Conservation (phyloP, 2,113 vertebrate species). For the Tetrao urogallus region DNA sequence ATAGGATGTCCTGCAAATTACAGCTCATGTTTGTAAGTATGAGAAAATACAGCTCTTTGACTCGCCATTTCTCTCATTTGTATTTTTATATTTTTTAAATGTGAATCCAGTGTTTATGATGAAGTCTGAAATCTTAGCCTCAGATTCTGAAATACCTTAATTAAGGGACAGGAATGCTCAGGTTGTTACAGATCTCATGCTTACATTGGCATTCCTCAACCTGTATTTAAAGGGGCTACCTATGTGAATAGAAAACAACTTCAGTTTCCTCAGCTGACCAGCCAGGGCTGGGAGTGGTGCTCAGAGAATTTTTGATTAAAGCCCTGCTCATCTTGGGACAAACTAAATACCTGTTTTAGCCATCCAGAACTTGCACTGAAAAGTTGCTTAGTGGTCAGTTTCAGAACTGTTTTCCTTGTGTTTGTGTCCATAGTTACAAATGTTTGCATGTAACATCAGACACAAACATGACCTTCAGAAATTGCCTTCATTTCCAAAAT, state of each 20-base stretch:
- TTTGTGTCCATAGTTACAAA: neutral
- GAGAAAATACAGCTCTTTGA: neutral
- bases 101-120: neutral
- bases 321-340: neutral
- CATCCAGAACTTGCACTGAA: neutral
- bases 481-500: conserved; percentile 40
- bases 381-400: neutral
- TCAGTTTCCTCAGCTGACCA: neutral
- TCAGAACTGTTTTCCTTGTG: neutral
- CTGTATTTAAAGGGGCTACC: neutral
- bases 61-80: neutral
- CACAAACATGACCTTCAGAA: conserved; percentile 4
- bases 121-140: neutral
- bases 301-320: neutral
- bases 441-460: conserved; percentile 1
- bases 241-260: neutral
- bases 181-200: neutral
- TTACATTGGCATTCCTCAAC: neutral
- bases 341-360: neutral
- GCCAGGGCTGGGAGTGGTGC: neutral
- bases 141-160: neutral
- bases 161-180: neutral
- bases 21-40: neutral
- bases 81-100: neutral
- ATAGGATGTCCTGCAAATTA: neutral